Base-by-base conservation (phyloP, 2,797 vertebrate genomes). In the Sphaeramia orbicularis region DNA sequence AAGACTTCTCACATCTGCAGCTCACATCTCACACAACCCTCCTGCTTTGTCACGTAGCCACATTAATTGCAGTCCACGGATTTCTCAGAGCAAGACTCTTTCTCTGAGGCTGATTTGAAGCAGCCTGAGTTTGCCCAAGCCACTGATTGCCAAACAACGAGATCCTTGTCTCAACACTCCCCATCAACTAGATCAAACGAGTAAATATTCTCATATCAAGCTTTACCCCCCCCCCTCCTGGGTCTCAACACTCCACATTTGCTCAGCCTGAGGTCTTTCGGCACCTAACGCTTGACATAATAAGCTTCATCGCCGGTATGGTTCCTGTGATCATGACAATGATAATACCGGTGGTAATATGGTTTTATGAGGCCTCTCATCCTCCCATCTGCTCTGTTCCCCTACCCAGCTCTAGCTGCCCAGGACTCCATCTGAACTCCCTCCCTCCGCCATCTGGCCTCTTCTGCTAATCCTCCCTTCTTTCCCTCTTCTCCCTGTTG, bases 351-450 rank as follows among this genome's bases (percentile, higher is more conserved):
- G 69, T 78, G 78, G 74, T 90, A 91, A 92, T 92, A 86, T 89
- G 88, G 81, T 92, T 93, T 92, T 88, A 92, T 91, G 89, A 89
- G 76, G 81, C 85, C 71, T 87, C 85, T 90, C 86, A 89, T 90
- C 76, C 78, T 78, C 78, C 88, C 89, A 93, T 92, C 91, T 93
- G 91, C 78, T 92, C 76, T 11, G 44, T 56, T 79, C 80, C 82
- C 72, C 85, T 86, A 52, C 72, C 57, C 56, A 77, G 75, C 82
- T 68, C 70, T 60, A 74, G 76, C 83, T 83, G 66, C 73, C 69
- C 81, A 43, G 60, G 89, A 83, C 74, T 76, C 80, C 79, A 87
- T 88, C 84, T 87, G 80, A 86, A 75, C 85, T 76, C 81, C 67
- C 72, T 58, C 74, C 73, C 74, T 76, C 41, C 19, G 18, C 91